phyloP scores from a whole-genome alignment of 2,113 vertebrate species.

The Nerophis ophidion region DNA sequence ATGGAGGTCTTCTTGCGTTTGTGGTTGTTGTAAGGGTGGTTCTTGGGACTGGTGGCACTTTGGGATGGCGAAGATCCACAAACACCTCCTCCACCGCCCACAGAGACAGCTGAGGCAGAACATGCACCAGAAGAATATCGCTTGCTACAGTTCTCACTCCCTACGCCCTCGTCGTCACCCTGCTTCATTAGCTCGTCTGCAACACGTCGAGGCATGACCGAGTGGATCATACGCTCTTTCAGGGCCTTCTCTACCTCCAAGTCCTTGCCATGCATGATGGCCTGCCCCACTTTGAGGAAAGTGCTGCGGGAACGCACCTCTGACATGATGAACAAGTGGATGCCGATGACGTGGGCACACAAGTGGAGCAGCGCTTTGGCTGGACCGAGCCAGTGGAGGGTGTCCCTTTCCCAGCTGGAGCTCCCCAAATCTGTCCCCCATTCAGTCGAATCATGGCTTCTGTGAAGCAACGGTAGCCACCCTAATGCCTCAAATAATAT shows the following conservation, averaged over 20 bases:
- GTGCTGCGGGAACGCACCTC: constrained; percentile 96
- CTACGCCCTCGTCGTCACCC: constrained; percentile 90
- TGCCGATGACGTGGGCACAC: constrained; percentile 88
- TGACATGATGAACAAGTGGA: constrained; percentile 95
- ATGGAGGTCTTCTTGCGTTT: constrained; percentile 95
- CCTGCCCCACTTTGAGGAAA: constrained; percentile 96
- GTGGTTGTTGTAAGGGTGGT: constrained; percentile 61
- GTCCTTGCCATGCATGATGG: constrained; percentile 98
- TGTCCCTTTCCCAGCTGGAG: constrained; percentile 38
- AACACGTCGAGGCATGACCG: constrained; percentile 93
- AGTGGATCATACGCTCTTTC: constrained; percentile 99
- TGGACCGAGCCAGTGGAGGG: constrained; percentile 78
- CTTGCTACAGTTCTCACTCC: constrained; percentile 81
- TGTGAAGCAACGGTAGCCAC: constrained; percentile 76
- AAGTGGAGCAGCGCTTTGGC: constrained; percentile 87
- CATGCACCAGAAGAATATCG: constrained; percentile 84
- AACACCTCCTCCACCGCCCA: constrained; percentile 37
- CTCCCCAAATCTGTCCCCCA: constrained; percentile 1
- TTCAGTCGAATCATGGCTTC: constrained; percentile 26
- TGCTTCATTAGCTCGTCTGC: constrained; percentile 95
- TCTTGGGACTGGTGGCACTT: constrained; percentile 76
- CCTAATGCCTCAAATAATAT: constrained; percentile 88
- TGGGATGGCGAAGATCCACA: constrained; percentile 36
- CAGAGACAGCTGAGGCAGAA: constrained; percentile 64
- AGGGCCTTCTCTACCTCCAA: constrained; percentile 96